Evolutionary conservation across 2,113 vertebrate genomes (phyloP), one percentile per base, ranked within the genome.

Genomic region (Xiphophorus maculatus): DNA sequence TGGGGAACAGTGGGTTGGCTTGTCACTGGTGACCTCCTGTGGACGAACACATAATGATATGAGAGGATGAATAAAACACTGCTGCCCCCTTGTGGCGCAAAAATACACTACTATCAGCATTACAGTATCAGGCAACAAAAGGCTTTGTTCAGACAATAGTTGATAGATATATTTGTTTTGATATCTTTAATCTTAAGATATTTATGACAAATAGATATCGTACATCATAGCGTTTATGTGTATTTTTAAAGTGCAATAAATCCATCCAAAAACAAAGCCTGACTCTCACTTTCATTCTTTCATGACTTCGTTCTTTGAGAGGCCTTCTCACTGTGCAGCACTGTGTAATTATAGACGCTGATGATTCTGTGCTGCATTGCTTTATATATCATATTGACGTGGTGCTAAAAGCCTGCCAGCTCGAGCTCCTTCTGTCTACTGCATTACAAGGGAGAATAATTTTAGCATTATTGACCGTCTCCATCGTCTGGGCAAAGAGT

Each of bases 11-110:
- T 94, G 82, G 95, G 93, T 89, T 96, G 96, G 86, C 94, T 95
- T 69, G 95, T 95, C 90, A 96, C 88, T 74, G 96, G 97, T 73
- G 97, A 97, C 91, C 96, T 94, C 93, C 97, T 97, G 95, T 86
- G 93, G 94, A 94, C 88, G 90, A 84, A 93, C 68, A 83, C 51
- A 90, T 42, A 66, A 88, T 89, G 89, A 79, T 88, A 93, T 89
- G 35, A 90, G 51, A 69, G 5, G 54, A 28, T 72, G 70, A 85
- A 29, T 29, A 19, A 30, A 67, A 44, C 66, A 32, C 35, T 82
- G 69, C 87, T 78, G 75, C 91, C 90, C 85, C 83, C 93, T 92
- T 78, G 62, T 89, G 92, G 91, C 62, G 22, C 3, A 76, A 54
- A 75, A 61, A 17, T 4, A 28, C n/a, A 60, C 4, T 42, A 70